Evolutionary conservation across 2,113 vertebrate genomes (phyloP).

Genomic region (Corythornis cristatus): DNA sequence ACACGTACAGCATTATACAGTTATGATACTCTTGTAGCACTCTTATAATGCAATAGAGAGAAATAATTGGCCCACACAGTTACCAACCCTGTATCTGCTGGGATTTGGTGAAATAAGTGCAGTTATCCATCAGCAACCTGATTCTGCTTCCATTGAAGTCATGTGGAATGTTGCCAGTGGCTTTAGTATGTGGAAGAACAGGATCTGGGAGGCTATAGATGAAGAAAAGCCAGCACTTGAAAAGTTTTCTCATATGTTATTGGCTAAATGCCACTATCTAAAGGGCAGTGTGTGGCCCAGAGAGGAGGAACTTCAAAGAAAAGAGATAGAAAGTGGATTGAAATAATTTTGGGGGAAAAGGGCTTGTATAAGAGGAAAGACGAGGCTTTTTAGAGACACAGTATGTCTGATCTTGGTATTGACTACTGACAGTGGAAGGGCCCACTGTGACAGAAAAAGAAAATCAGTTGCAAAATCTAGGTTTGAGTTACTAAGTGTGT

Average conservation of each 20-base stretch:
- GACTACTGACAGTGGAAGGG: neutral
- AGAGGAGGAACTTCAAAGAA: neutral
- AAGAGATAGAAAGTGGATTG: neutral
- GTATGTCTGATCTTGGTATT: neutral
- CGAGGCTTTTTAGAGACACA: neutral
- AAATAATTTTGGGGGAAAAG: neutral
- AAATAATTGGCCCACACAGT: neutral
- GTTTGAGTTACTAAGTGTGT: neutral
- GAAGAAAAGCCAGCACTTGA: neutral
- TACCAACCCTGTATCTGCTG: neutral
- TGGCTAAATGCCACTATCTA: neutral
- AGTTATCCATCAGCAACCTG: neutral
- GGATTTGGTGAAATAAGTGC: neutral
- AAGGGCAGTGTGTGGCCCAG: constrained; percentile 33
- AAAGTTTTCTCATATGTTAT: neutral
- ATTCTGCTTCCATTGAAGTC: constrained; percentile 11
- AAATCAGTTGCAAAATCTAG: fast-evolving
- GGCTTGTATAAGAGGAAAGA: neutral
- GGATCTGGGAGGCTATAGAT: neutral
- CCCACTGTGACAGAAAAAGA: neutral
- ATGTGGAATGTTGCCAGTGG: neutral
- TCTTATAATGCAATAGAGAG: neutral
- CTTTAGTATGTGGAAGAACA: constrained; percentile 1
- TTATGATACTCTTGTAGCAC: neutral
- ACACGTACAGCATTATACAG: constrained; percentile 23